phyloP scores from a whole-genome alignment of 2,113 vertebrate species.

The Irena cyanogastra region DNA sequence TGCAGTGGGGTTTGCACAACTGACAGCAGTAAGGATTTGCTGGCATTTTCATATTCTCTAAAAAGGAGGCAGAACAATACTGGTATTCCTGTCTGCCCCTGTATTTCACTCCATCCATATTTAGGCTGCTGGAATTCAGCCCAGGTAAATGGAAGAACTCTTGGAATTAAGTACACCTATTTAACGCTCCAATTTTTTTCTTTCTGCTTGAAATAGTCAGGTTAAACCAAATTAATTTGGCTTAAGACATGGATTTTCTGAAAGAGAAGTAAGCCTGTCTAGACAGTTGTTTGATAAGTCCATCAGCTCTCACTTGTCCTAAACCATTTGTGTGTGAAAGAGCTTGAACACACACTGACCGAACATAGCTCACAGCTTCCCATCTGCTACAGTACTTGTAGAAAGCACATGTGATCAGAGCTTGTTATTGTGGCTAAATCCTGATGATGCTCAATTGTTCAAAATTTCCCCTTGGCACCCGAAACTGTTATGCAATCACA shows the following conservation, averaged over 20 bases:
- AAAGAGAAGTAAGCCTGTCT: conserved; percentile 49
- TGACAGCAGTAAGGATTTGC: not conserved
- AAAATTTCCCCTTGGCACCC: conserved; percentile 39
- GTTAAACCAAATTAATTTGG: not conserved
- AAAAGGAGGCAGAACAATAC: not conserved
- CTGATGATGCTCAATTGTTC: conserved; percentile 38
- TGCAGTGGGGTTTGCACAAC: not conserved
- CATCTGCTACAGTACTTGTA: conserved; percentile 16
- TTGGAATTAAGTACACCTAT: not conserved
- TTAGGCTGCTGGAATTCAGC: not conserved
- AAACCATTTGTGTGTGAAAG: conserved; percentile 44
- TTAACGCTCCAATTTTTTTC: not conserved
- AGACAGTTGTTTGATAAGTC: conserved; percentile 55
- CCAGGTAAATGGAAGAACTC: not conserved
- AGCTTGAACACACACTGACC: not conserved
- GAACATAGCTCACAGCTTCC: not conserved
- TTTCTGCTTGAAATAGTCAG: not conserved
- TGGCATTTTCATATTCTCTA: not conserved
- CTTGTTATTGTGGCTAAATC: conserved; percentile 56
- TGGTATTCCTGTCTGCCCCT: not conserved
- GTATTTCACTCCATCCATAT: not conserved
- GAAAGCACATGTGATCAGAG: conserved; percentile 1
- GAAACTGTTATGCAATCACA: conserved; percentile 28
- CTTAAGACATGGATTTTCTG: conserved; percentile 19
- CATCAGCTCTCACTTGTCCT: conserved; percentile 33